Evolutionary conservation across 2,797 vertebrate species (phyloP).

Genomic region (Brotogeris chrysoptera): DNA sequence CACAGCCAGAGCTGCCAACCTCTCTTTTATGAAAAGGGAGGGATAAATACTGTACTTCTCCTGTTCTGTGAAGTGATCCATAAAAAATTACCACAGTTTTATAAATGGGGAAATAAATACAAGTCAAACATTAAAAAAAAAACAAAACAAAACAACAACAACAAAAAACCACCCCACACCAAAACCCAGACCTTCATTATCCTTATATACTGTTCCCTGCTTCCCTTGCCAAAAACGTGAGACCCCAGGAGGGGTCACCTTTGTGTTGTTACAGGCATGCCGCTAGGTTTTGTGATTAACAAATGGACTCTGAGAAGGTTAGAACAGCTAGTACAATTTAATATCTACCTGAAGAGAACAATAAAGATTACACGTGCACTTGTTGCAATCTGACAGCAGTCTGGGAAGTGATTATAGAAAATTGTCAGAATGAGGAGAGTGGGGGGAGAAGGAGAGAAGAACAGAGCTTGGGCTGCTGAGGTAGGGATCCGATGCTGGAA

Average conservation of each 20-base stretch:
- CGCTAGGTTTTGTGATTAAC: not conserved
- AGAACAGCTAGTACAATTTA: not conserved
- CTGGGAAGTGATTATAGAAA: slow-evolving; percentile 14
- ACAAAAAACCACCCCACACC: not conserved
- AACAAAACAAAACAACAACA: not conserved
- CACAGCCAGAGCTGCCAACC: not conserved
- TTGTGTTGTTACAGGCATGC: not conserved
- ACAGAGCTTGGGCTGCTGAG: not conserved
- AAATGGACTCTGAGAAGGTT: not conserved
- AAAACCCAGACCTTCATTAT: not conserved
- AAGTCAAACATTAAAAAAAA: not conserved
- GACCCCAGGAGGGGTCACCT: not conserved
- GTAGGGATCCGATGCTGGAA: slow-evolving; percentile 38
- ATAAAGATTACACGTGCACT: not conserved
- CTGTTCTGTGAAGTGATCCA: slow-evolving; percentile 7
- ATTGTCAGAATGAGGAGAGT: not conserved
- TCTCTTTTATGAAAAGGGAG: not conserved
- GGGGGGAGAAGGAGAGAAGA: not conserved
- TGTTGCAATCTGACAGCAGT: slow-evolving; percentile 17
- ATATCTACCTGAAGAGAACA: not conserved
- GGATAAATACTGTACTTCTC: not conserved
- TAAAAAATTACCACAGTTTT: not conserved
- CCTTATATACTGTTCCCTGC: not conserved
- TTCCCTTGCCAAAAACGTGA: not conserved
- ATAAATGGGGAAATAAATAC: not conserved